Percentiles rank a stretch among this genome's conserved stretches.
phyloP scores from a whole-genome alignment of 2,888 invertebrate genomes.

The Stenolophus ochropezus region DNA sequence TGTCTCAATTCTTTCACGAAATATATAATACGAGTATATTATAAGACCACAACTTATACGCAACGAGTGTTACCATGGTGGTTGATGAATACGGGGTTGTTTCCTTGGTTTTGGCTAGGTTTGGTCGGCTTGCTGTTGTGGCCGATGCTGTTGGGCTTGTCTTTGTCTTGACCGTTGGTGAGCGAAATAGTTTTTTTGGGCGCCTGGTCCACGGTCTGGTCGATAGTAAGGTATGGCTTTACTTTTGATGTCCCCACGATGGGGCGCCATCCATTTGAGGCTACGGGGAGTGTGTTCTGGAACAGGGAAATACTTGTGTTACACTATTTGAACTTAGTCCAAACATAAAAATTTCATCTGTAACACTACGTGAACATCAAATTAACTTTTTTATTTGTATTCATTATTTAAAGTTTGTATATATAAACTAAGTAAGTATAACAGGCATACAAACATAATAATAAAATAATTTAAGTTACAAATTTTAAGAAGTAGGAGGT shows the following conservation, averaged over 20 bases:
- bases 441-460: too few species aligned
- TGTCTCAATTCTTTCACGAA: too few species aligned
- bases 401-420: too few species aligned
- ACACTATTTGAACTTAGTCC: background rate
- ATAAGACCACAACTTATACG: too few species aligned
- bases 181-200: conserved; percentile 14
- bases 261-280: conserved; percentile 79
- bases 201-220: background rate
- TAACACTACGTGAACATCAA: background rate
- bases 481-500: too few species aligned
- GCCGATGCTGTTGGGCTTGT: background rate
- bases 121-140: background rate
- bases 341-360: background rate
- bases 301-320: background rate
- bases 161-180: background rate
- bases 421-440: too few species aligned
- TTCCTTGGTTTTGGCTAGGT: background rate
- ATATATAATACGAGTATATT: too few species aligned
- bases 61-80: conserved; percentile 34
- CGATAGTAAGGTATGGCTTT: conserved; percentile 14
- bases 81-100: conserved; percentile 4
- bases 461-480: too few species aligned
- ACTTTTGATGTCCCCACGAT: conserved; percentile 72
- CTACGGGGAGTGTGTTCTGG: conserved; percentile 72
- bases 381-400: too few species aligned